phyloP scores from a whole-genome alignment of 2,797 vertebrate species.

The Eupleurogrammus muticus region DNA sequence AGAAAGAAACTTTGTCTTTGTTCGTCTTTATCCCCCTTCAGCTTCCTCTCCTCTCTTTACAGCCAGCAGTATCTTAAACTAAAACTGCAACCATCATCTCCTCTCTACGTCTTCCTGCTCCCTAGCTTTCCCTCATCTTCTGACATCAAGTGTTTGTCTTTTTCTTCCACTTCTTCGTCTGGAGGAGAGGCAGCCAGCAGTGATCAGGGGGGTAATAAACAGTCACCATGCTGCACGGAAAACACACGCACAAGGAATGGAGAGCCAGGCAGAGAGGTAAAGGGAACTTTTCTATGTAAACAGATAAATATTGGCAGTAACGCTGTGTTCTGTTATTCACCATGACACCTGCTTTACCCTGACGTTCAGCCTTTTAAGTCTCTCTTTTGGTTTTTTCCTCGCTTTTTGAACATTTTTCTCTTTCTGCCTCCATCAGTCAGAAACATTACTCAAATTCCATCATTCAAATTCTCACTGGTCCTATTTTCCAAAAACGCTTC shows the following conservation, averaged over 20 bases:
- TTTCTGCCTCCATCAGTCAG: slow-evolving; percentile 15
- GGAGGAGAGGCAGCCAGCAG: slow-evolving; percentile 21
- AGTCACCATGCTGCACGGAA: slow-evolving; percentile 28
- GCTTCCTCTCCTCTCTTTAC: slow-evolving; percentile 20
- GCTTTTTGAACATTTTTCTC: background rate
- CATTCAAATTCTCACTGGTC: slow-evolving; percentile 9
- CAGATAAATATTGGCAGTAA: slow-evolving; percentile 44
- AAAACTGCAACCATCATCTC: slow-evolving; percentile 23
- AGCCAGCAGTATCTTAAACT: slow-evolving; percentile 37
- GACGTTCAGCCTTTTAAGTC: background rate
- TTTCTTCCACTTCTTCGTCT: slow-evolving; percentile 6
- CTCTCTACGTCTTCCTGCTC: slow-evolving; percentile 40
- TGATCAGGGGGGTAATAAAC: slow-evolving; percentile 42
- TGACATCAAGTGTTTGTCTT: slow-evolving; percentile 36
- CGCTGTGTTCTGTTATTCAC: slow-evolving; percentile 43
- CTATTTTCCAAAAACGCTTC: slow-evolving; percentile 10
- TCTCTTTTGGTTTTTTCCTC: slow-evolving; percentile 4
- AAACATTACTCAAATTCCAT: slow-evolving; percentile 27
- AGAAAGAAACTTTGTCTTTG: slow-evolving; percentile 18
- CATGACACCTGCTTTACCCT: slow-evolving; percentile 44
- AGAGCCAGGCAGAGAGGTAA: slow-evolving; percentile 7
- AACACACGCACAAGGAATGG: slow-evolving; percentile 15
- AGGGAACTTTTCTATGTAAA: slow-evolving; percentile 45
- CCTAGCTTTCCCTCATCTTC: slow-evolving; percentile 29
- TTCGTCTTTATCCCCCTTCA: slow-evolving; percentile 8